These are phyloP conservation scores for Drosophila atripex DNA, from an alignment of 2,888 invertebrate species.

Conservation along the genomic window DNA sequence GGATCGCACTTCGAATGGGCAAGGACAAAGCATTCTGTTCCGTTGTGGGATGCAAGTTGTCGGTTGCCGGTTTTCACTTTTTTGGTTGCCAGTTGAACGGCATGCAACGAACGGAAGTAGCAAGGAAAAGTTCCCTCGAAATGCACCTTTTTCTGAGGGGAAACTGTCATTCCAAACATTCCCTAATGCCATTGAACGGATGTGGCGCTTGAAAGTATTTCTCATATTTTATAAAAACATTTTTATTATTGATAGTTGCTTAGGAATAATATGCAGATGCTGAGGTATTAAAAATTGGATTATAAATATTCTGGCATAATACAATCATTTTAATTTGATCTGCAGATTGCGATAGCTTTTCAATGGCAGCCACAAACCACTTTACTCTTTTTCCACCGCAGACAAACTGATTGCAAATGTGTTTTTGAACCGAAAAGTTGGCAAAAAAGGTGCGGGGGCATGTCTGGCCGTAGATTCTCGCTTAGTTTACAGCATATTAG, in stretches of 20 bases:
- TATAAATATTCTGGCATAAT: not conserved
- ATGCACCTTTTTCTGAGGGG: constrained; percentile 1
- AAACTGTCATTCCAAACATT: constrained; percentile 2
- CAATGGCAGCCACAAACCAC: not conserved
- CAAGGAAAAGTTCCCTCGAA: constrained; percentile 17
- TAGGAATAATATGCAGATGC: not conserved
- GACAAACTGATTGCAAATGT: constrained; percentile 65
- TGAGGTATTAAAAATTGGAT: not conserved
- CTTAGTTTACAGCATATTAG: constrained; percentile 77
- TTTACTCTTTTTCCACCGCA: constrained; percentile 27
- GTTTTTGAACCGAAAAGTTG: constrained; percentile 67
- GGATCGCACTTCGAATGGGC: constrained; percentile 30
- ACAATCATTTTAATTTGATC: constrained; percentile 12
- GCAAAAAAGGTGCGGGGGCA: constrained; percentile 18
- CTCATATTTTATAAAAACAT: not conserved
- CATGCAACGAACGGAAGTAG: constrained; percentile 12
- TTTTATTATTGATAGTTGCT: not conserved
- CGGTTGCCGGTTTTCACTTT: constrained; percentile 27
- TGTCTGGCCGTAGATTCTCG: constrained; percentile 53
- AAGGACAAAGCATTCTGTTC: constrained; percentile 38
- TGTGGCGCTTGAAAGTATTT: not conserved
- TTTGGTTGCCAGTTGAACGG: not conserved
- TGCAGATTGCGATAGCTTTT: constrained; percentile 9
- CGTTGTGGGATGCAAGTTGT: constrained; percentile 27
- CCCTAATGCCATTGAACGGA: not conserved